Base-by-base conservation (phyloP, 2,113 vertebrate species). In the Pleuronectes platessa region DNA sequence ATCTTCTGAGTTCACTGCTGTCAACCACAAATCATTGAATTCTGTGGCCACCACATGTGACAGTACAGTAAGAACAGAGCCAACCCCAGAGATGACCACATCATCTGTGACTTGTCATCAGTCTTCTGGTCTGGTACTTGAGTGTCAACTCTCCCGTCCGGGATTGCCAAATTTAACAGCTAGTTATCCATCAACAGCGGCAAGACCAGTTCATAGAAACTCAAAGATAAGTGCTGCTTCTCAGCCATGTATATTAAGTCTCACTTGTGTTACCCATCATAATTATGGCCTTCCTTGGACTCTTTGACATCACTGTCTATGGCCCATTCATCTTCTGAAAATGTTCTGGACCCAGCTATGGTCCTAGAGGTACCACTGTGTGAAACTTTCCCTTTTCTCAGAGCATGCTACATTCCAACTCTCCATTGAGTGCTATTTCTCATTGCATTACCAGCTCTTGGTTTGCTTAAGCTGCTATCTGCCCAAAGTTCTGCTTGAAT, bases 391-490 rank as follows among this genome's bases (percentile, higher is more conserved):
- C 61, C 72, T 74, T 90, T 91, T 89, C 87, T 83, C 68, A 85
- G 61, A 27, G 69, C 60, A 75, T 64, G 58, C 79, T 75, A 73
- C 76, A 84, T 74, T 86, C 83, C 87, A 73, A 73, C 53, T 82
- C 61, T 72, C 56, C 83, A 81, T 20, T 59, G 61, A 78, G 74
- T n/a, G 47, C 54, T 15, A 74, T 83, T 90, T 91, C 85, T 89
- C 74, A 83, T 90, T 85, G 79, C 80, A 85, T 81, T 78, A 74
- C 68, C 61, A 75, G 59, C 35, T 49, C 74, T 87, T 76, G 90
- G 82, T 90, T 90, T 91, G 71, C 82, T 78, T 84, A 85, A 87
- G 87, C 84, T 89, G 74, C 84, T 83, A 92, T 92, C 88, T 82
- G 63, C 24, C 45, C 23, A 55, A 37, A 64, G 88, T 92, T 94